Evolutionary conservation across 2,888 invertebrate species (phyloP), one percentile per base, ranked within the genome.

Genomic region (Heteromurus nitidus): DNA sequence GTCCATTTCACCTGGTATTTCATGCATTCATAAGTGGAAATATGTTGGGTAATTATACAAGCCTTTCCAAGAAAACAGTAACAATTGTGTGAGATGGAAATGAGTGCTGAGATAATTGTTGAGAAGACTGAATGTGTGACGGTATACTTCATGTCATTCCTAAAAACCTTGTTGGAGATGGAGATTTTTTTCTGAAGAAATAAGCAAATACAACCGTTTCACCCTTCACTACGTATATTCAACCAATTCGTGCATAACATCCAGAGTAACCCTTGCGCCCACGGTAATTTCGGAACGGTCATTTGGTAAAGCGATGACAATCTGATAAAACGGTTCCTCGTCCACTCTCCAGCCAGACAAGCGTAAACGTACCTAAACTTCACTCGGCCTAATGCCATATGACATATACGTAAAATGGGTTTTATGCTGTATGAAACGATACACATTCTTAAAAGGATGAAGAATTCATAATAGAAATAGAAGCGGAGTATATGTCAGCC

Each of bases 221-320:
- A 3, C 26, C 3, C 55, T 24, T 3, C 55, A 3, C 22, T 55
- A n/a, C n/a, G n/a, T n/a, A n/a, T n/a, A 60, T 28, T 28, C 16
- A 28, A 5, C 7, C 47, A n/a, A n/a, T 64, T 26, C 18, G 31
- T 28, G 31, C n/a, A n/a, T n/a, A n/a, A n/a, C n/a, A n/a, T n/a
- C n/a, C 22, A 22, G 22, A 22, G 42, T 16, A 64, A 36, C 64
- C 36, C 28, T 28, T 60, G 60, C 28, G 42, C 20, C 42, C 70
- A 55, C n/a, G n/a, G n/a, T 70, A 70, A 70, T 70, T 55, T 36
- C 42, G 55, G 26, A 28, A 70, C 58, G 70, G 70, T 70, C 58
- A 70, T 58, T 70, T 70, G 55, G 70, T 58, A 70, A 42, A 58
- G 58, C 58, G 70, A 70, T 70, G 70, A 31, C 70, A 58, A 58